phyloP scores from a whole-genome alignment of 2,888 invertebrate genomes.

The Hemicrepidius hirtus region DNA sequence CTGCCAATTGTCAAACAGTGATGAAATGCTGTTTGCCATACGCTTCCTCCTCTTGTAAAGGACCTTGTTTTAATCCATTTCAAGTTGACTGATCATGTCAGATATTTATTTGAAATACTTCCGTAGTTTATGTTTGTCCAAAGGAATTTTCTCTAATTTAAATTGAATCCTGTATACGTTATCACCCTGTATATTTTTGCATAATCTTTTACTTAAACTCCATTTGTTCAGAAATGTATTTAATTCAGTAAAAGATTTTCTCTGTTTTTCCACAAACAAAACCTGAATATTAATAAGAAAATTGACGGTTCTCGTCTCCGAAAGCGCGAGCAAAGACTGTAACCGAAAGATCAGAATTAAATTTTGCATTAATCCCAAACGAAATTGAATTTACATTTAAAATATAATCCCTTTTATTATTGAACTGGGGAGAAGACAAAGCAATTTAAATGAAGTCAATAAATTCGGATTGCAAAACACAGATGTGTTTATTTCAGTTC shows the following conservation, averaged over 20 bases:
- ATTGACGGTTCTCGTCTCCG: background rate
- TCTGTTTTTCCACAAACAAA: no score
- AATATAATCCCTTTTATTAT: constrained; percentile 37
- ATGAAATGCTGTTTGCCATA: constrained; percentile 49
- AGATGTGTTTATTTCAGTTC: constrained; percentile 55
- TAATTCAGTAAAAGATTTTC: no score
- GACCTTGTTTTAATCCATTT: constrained; percentile 9
- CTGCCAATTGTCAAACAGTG: constrained; percentile 50
- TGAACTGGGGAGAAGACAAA: constrained; percentile 35
- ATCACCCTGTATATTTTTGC: no score
- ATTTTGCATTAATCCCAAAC: constrained; percentile 24
- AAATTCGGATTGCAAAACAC: constrained; percentile 53
- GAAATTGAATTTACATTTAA: constrained; percentile 33
- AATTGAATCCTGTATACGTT: no score
- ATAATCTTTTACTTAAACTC: no score
- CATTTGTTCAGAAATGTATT: no score
- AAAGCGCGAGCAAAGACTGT: background rate
- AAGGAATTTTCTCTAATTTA: no score
- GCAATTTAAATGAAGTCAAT: constrained; percentile 56
- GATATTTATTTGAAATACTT: no score
- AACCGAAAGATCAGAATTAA: background rate
- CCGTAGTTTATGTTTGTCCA: no score
- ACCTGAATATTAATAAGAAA: background rate
- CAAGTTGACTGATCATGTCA: constrained; percentile 15
- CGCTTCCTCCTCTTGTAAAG: constrained; percentile 6